Percentiles rank a stretch among this genome's conserved stretches.
These are phyloP conservation scores for Xestobium rufovillosum DNA, from an alignment of 2,888 invertebrate species.

Conservation along the genomic window DNA sequence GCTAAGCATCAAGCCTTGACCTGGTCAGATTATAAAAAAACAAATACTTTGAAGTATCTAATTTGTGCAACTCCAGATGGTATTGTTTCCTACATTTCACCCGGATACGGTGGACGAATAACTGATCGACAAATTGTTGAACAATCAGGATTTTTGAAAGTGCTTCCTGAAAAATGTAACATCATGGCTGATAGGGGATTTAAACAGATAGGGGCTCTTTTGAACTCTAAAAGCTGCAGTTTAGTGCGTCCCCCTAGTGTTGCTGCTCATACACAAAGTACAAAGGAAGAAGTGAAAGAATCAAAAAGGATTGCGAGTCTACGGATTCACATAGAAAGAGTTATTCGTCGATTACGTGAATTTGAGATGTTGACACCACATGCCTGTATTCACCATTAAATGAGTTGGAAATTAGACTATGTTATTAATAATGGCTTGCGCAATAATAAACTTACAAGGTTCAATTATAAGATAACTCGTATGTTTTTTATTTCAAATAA, in stretches of 20 bases:
- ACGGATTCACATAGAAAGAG: too few species aligned
- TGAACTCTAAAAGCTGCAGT: too few species aligned
- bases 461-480: too few species aligned
- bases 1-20: constrained; percentile 15
- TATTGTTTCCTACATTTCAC: neutral
- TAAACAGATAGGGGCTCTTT: constrained; percentile 11
- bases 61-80: too few species aligned
- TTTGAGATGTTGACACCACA: too few species aligned
- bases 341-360: too few species aligned
- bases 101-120: constrained; percentile 3
- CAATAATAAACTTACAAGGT: too few species aligned
- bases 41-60: constrained; percentile 16
- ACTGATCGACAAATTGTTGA: neutral
- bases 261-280: constrained; percentile 6
- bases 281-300: constrained; percentile 13
- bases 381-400: constrained; percentile 20
- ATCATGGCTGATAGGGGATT: constrained; percentile 16
- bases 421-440: too few species aligned
- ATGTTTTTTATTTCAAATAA: too few species aligned
- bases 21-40: constrained; percentile 19
- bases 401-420: too few species aligned
- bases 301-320: too few species aligned
- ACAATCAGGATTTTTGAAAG: constrained; percentile 9
- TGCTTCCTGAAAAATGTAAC: constrained; percentile 2
- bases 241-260: constrained; percentile 15